phyloP scores from a whole-genome alignment of 2,113 vertebrate species.

The Hucho hucho region DNA sequence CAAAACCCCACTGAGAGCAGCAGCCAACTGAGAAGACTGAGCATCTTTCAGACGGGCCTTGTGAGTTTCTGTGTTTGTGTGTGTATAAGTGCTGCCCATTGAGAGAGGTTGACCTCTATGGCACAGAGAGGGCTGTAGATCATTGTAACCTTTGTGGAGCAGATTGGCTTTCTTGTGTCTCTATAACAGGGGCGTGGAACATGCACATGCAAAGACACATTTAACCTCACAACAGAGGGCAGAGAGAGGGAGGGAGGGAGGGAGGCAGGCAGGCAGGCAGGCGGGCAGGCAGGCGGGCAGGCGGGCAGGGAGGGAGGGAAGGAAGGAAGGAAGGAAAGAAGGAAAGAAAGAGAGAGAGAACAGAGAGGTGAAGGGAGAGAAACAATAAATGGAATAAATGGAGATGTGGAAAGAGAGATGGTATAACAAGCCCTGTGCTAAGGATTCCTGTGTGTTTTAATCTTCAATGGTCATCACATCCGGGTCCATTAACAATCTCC shows the following conservation, averaged over 20 bases:
- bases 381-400: not conserved
- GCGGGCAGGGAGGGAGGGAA: not conserved
- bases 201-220: slow-evolving; percentile 43
- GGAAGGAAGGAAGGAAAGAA: too few relatives aligned
- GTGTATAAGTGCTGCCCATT: slow-evolving; percentile 46
- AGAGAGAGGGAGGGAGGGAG: slow-evolving; percentile 6
- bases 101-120: slow-evolving; percentile 51
- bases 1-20: slow-evolving; percentile 46
- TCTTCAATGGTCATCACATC: slow-evolving; percentile 39
- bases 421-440: too few relatives aligned
- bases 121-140: slow-evolving; percentile 47
- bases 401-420: slow-evolving; percentile 49
- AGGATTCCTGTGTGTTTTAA: slow-evolving; percentile 62
- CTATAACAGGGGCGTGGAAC: slow-evolving; percentile 57
- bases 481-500: not conserved
- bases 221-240: not conserved
- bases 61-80: not conserved
- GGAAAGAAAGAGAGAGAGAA: not conserved
- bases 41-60: not conserved
- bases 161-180: slow-evolving; percentile 52
- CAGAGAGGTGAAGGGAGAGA: not conserved
- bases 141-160: slow-evolving; percentile 61
- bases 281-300: not conserved
- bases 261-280: not conserved
- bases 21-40: slow-evolving; percentile 15